Evolutionary conservation across 2,888 invertebrate genomes (phyloP).

Genomic region (Campopleginae sp.): DNA sequence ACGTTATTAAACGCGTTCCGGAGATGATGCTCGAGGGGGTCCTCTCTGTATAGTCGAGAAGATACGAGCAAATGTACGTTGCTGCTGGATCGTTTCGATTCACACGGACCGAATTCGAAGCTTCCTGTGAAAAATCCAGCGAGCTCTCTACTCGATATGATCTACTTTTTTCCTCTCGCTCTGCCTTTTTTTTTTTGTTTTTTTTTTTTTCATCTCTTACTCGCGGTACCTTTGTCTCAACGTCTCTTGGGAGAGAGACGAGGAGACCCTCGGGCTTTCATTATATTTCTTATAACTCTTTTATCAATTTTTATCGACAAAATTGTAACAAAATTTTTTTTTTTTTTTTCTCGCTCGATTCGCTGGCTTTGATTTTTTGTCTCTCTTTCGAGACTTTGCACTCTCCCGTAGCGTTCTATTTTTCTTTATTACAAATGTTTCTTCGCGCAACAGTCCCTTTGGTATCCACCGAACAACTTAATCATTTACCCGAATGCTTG

Average conservation of each 20-base stretch:
- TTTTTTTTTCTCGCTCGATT: neutral
- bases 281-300: slow-evolving; percentile 52
- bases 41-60: neutral
- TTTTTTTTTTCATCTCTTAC: neutral
- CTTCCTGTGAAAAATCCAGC: slow-evolving; percentile 46
- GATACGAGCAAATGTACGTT: slow-evolving; percentile 24
- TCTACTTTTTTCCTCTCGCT: neutral
- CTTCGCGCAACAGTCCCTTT: slow-evolving; percentile 20
- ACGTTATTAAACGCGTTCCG: slow-evolving; percentile 55
- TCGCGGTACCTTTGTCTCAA: slow-evolving; percentile 16
- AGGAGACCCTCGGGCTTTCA: slow-evolving; percentile 56
- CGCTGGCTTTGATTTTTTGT: neutral
- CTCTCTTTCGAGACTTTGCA: slow-evolving; percentile 38
- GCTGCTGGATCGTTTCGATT: slow-evolving; percentile 21
- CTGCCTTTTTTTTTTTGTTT: neutral
- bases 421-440: slow-evolving; percentile 20
- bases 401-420: slow-evolving; percentile 14
- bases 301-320: slow-evolving; percentile 45
- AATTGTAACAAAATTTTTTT: slow-evolving; percentile 33
- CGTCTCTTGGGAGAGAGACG: slow-evolving; percentile 48
- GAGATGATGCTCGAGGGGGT: slow-evolving; percentile 52
- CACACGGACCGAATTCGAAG: slow-evolving; percentile 33
- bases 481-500: slow-evolving; percentile 46
- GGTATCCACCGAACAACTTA: slow-evolving; percentile 31
- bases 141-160: slow-evolving; percentile 42